phyloP scores from a whole-genome alignment of 2,797 vertebrate species.

The Linurgus olivaceus region DNA sequence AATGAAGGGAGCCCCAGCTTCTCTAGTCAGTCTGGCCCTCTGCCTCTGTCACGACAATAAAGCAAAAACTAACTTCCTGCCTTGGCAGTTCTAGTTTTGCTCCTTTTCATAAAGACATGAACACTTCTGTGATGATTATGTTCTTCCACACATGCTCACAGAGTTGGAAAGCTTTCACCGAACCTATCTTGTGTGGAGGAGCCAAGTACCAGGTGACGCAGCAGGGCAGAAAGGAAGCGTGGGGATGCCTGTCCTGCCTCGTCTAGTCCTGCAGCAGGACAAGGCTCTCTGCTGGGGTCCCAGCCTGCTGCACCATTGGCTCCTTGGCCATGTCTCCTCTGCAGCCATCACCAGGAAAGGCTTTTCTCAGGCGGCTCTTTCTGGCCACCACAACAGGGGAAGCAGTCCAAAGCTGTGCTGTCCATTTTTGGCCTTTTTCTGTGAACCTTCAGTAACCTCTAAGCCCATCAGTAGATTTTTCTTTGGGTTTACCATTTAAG shows the following conservation, averaged over 20 bases:
- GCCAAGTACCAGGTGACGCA: neutral
- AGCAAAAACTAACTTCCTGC: neutral
- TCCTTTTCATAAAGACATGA: neutral
- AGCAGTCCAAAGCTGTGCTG: neutral
- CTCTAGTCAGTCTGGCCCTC: neutral
- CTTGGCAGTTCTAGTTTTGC: neutral
- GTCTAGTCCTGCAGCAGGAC: neutral
- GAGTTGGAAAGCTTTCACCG: neutral
- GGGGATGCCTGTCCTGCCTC: neutral
- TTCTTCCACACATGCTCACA: neutral
- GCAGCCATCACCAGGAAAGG: neutral
- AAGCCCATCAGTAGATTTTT: neutral
- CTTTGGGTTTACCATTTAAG: constrained; percentile 48
- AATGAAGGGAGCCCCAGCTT: neutral
- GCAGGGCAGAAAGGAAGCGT: accelerated
- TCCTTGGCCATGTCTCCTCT: neutral
- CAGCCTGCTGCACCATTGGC: neutral
- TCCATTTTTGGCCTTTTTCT: neutral
- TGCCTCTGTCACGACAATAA: neutral
- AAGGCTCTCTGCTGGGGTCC: neutral
- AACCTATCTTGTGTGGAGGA: neutral
- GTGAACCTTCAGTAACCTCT: constrained; percentile 23
- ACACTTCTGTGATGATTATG: neutral
- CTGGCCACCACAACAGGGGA: neutral
- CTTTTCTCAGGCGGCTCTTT: neutral